Conservation (phyloP, 2,113 vertebrate species). For the Callipepla californica region DNA sequence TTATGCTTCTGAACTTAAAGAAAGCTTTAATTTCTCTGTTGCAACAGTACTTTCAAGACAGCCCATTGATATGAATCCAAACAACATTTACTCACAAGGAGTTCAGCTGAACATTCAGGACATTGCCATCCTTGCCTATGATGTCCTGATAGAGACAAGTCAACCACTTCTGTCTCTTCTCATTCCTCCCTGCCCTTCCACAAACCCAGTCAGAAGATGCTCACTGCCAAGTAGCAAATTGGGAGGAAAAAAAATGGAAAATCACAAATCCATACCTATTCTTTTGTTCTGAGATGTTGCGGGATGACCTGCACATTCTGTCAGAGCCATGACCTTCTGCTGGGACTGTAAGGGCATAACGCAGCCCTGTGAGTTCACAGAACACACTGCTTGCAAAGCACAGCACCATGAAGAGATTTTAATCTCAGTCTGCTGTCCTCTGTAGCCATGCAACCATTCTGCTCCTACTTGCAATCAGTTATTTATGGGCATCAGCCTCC, state of each 20-base stretch:
- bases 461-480: background rate
- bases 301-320: background rate
- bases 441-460: background rate
- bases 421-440: background rate
- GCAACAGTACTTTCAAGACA: background rate
- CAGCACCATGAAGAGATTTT: background rate
- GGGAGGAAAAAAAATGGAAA: too few relatives aligned
- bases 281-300: background rate
- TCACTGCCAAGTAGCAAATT: background rate
- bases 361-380: background rate
- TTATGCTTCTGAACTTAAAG: background rate
- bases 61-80: slow-evolving; percentile 10
- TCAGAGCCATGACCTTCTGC: background rate
- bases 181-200: background rate
- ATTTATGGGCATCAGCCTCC: background rate
- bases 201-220: background rate
- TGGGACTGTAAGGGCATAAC: rapidly evolving
- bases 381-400: background rate
- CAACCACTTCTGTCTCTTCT: background rate
- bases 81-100: background rate
- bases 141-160: background rate
- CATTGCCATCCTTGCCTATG: background rate
- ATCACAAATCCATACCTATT: background rate
- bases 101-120: background rate
- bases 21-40: background rate